Conservation (phyloP, 2,888 invertebrate genomes). For the Erebia ligea region DNA sequence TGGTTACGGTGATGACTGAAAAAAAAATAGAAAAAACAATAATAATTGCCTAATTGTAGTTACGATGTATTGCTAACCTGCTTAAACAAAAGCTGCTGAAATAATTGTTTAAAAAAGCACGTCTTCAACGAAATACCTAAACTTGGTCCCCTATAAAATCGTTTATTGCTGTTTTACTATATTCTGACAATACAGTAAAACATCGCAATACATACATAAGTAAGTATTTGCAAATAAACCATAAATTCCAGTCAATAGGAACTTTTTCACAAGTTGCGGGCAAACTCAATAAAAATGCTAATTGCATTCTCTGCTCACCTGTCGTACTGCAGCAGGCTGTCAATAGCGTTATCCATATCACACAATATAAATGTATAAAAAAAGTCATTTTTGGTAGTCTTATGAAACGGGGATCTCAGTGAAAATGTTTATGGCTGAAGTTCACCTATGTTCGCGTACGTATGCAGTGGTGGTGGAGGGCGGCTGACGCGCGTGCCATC, state of each 20-base stretch:
- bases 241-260: conserved; percentile 44
- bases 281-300: conserved; percentile 72
- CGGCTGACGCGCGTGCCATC: conserved; percentile 73
- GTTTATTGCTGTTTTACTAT: no score
- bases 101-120: no score
- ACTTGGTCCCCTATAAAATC: no score
- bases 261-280: conserved; percentile 60
- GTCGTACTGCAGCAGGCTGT: conserved; percentile 71
- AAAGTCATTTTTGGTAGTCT: conserved; percentile 73
- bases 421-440: conserved; percentile 46
- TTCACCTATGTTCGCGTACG: conserved; percentile 67
- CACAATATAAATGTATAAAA: conserved; percentile 81
- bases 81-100: no score
- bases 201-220: neutral
- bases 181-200: neutral
- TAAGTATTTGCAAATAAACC: no score
- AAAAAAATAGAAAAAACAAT: no score
- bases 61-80: no score
- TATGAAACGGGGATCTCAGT: conserved; percentile 52
- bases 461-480: conserved; percentile 54
- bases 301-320: conserved; percentile 73
- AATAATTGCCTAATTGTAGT: no score
- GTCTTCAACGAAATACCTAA: no score
- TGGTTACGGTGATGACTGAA: no score
- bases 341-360: conserved; percentile 73